Conservation (phyloP, 1,140 invertebrate species). For the Drosophila ambigua region DNA sequence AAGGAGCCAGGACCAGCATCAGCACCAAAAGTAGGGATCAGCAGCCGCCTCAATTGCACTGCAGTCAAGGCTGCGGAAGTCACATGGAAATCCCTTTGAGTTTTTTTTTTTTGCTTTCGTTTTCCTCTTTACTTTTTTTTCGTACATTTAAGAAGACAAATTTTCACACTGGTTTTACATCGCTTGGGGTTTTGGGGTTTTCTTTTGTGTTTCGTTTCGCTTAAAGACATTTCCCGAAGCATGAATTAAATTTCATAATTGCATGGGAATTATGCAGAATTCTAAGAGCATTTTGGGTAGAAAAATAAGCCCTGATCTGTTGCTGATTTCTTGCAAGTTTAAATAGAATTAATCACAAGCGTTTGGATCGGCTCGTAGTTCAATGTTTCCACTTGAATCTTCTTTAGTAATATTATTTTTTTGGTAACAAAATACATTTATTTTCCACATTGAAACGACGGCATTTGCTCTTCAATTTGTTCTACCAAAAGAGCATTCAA, state of each 20-base stretch:
- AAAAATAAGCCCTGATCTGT: not conserved
- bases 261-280: too few relatives aligned
- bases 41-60: conserved; percentile 19
- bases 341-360: too few relatives aligned
- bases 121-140: conserved; percentile 17
- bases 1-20: not conserved
- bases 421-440: too few relatives aligned
- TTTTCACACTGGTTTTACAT: conserved; percentile 35
- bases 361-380: too few relatives aligned
- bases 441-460: too few relatives aligned
- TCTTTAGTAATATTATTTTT: too few relatives aligned
- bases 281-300: too few relatives aligned
- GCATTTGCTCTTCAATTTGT: not conserved
- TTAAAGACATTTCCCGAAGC: too few relatives aligned
- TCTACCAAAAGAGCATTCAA: conserved; percentile 19
- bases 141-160: conserved; percentile 18
- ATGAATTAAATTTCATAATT: too few relatives aligned
- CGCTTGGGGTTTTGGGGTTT: not conserved
- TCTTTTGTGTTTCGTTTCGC: conserved; percentile 5
- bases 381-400: too few relatives aligned
- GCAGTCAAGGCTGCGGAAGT: conserved; percentile 48
- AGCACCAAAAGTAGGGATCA: conserved; percentile 21
- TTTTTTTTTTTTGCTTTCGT: conserved; percentile 24
- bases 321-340: not conserved
- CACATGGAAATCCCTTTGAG: conserved; percentile 75